Evolutionary conservation across 2,888 invertebrate genomes (phyloP).

Genomic region (Eurytoma adleriae): DNA sequence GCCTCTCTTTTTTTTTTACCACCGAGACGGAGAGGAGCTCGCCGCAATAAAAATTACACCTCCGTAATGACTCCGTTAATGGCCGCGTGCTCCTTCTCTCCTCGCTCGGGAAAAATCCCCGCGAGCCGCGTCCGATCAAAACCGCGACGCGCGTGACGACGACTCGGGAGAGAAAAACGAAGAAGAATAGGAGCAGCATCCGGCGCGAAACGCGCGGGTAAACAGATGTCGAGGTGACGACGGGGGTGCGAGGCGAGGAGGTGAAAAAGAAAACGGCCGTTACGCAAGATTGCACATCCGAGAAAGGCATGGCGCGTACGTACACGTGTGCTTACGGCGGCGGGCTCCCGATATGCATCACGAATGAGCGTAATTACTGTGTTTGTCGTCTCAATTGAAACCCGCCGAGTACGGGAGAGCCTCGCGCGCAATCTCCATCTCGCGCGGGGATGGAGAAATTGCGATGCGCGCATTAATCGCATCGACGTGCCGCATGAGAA

Average conservation of each 20-base stretch:
- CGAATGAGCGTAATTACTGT: conserved; percentile 50
- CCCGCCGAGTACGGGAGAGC: neutral
- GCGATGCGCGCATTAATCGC: conserved; percentile 39
- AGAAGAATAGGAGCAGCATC: neutral
- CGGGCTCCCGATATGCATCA: conserved; percentile 48
- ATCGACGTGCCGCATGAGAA: conserved; percentile 16
- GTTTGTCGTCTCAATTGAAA: conserved; percentile 57
- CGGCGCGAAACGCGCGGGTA: neutral
- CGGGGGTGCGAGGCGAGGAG: too few relatives aligned
- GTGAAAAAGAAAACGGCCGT: conserved; percentile 42
- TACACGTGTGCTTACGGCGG: neutral
- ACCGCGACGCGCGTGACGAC: too few relatives aligned
- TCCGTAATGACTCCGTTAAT: too few relatives aligned
- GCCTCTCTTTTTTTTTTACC: too few relatives aligned
- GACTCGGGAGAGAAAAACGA: too few relatives aligned
- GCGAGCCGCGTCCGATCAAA: too few relatives aligned
- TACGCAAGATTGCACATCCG: conserved; percentile 51
- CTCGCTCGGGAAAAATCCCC: too few relatives aligned
- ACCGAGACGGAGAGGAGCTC: too few relatives aligned
- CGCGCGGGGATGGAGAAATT: conserved; percentile 10
- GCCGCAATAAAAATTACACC: too few relatives aligned
- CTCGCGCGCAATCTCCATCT: conserved; percentile 36
- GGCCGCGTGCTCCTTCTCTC: too few relatives aligned
- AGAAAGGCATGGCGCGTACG: conserved; percentile 28
- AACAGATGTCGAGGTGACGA: conserved; percentile 36